Evolutionary conservation across 1,140 invertebrate species (phyloP).

Genomic region (Papilio aristodemus): DNA sequence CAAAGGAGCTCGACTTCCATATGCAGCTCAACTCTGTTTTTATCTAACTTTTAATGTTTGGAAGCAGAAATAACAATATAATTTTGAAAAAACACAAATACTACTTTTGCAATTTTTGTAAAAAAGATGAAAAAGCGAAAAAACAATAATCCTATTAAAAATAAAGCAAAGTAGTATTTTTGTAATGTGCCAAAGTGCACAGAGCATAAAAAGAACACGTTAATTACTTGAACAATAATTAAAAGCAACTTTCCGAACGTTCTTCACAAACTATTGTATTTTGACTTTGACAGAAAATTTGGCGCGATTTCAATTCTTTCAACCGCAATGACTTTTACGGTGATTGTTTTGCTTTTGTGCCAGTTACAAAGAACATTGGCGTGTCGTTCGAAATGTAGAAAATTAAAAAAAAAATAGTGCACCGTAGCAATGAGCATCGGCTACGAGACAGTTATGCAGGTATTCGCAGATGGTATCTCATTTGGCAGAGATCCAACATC

Average conservation of each 20-base stretch:
- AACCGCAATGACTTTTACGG: neutral
- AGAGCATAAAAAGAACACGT: neutral
- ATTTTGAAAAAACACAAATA: too few species aligned
- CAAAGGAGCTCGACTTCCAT: too few species aligned
- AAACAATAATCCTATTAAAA: too few species aligned
- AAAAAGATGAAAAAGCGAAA: too few species aligned
- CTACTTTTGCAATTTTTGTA: too few species aligned
- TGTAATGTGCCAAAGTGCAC: neutral
- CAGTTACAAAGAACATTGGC: slow-evolving; percentile 10
- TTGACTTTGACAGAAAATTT: neutral
- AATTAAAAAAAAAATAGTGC: slow-evolving; percentile 20
- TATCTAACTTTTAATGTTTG: too few species aligned
- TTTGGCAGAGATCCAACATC: slow-evolving; percentile 18
- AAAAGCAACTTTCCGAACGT: slow-evolving; percentile 7
- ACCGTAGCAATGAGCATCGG: neutral
- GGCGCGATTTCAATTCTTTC: slow-evolving; percentile 1
- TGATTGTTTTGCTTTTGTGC: slow-evolving; percentile 1
- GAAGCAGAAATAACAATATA: too few species aligned
- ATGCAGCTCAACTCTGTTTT: too few species aligned
- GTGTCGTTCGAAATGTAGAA: neutral
- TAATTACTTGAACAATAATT: neutral
- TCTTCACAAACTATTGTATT: neutral
- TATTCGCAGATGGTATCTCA: slow-evolving; percentile 25
- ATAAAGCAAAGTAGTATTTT: too few species aligned
- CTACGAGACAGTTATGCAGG: slow-evolving; percentile 16